phyloP scores from a whole-genome alignment of 2,797 vertebrate species.

The Trematomus bernacchii region DNA sequence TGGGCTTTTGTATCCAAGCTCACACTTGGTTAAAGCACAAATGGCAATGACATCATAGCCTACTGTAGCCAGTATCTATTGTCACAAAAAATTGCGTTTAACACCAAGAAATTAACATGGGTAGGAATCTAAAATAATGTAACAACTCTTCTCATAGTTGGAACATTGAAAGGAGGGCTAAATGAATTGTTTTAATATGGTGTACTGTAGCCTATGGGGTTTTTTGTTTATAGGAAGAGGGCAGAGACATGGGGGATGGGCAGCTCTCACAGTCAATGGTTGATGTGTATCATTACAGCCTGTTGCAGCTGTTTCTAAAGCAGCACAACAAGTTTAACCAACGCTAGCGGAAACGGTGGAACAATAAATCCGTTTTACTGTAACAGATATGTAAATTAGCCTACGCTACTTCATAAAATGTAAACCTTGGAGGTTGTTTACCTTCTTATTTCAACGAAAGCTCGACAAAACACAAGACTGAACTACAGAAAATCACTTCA shows the following conservation, averaged over 20 bases:
- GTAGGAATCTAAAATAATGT: neutral
- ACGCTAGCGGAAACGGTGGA: neutral
- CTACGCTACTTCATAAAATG: neutral
- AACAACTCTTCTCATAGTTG: neutral
- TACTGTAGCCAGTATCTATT: neutral
- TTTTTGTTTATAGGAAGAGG: neutral
- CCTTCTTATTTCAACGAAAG: neutral
- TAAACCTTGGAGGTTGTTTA: slow-evolving; percentile 1
- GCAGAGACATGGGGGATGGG: slow-evolving; percentile 51
- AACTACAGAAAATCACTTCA: neutral
- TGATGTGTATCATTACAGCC: slow-evolving; percentile 33
- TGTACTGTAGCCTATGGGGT: neutral
- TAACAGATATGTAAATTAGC: neutral
- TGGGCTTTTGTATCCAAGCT: neutral
- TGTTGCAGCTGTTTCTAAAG: slow-evolving; percentile 63
- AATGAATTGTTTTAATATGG: neutral
- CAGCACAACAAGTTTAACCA: slow-evolving; percentile 14
- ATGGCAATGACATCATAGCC: neutral
- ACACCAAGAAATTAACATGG: neutral
- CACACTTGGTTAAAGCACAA: neutral
- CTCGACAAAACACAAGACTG: slow-evolving; percentile 39
- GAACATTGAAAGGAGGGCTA: neutral
- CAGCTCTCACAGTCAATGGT: slow-evolving; percentile 3
- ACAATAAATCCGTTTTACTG: neutral
- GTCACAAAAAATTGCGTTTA: neutral